These are phyloP conservation scores for Halcyon chelicuti DNA, from an alignment of 2,797 vertebrate genomes.

Conservation along the genomic window DNA sequence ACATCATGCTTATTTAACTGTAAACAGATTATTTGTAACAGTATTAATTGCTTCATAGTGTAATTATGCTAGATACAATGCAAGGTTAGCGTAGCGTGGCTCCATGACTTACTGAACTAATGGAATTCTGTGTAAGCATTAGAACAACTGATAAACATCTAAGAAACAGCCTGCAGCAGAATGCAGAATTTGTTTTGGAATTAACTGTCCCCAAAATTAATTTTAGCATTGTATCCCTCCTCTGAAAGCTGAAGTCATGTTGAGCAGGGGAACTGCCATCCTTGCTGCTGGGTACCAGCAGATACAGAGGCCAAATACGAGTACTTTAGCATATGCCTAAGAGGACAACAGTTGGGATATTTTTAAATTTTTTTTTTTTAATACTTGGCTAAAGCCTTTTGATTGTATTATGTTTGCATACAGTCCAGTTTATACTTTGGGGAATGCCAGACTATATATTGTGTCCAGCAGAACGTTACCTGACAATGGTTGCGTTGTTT, in stretches of 20 bases:
- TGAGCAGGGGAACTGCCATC: neutral
- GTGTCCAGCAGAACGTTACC: neutral
- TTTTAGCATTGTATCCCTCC: neutral
- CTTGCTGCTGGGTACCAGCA: neutral
- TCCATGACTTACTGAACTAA: neutral
- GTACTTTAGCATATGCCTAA: neutral
- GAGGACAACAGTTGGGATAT: neutral
- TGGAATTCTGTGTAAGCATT: neutral
- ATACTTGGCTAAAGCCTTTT: neutral
- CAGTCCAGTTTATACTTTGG: neutral
- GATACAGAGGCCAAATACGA: neutral
- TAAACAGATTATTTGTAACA: neutral
- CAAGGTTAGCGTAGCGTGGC: neutral
- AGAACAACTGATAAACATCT: neutral
- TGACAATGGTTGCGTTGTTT: neutral
- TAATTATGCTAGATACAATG: neutral
- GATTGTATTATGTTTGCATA: neutral
- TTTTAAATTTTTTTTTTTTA: neutral
- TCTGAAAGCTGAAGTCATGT: neutral
- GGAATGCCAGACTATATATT: neutral
- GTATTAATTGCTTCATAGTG: neutral
- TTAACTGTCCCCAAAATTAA: neutral
- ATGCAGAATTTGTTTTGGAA: neutral
- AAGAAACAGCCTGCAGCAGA: neutral
- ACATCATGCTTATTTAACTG: neutral